Base-by-base conservation (phyloP, 2,797 vertebrate genomes). In the Hyperoplus lanceolatus region DNA sequence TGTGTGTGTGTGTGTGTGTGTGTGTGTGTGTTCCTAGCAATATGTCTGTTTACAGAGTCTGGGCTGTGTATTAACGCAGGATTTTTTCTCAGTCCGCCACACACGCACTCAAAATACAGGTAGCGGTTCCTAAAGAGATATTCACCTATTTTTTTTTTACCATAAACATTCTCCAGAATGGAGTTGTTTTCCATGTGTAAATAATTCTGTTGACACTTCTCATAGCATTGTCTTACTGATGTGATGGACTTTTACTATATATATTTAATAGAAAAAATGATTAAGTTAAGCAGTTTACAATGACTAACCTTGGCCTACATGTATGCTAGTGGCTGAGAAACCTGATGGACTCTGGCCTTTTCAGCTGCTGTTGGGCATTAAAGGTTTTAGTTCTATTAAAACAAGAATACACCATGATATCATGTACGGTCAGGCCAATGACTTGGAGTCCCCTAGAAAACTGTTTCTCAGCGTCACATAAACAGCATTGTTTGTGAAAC, bases 401-500 rank as follows among this genome's bases (percentile, higher is more conserved):
- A 36, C n/a, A 45, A 7, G 1, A 49, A 45, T n/a, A 18, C 45
- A 64, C 42, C 50, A 63, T 46, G 6, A n/a, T 38, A 39, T 65
- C 39, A 13, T 6, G 5, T 73, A 18, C 21, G 42, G 18, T 50
- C 55, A 14, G n/a, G 10, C 21, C 29, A 50, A 6, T 45, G 15
- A 82, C 38, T 29, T 41, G 50, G 49, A 59, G 46, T 70, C 67
- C 64, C 8, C 6, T 5, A 21, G 5, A 38, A 62, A 49, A 38
- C 16, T 8, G 11, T 48, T 62, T 49, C 48, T 39, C 16, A 48
- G 14, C 41, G n/a, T 53, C 55, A 59, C 59, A 79, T 21, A 75
- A 66, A 46, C 38, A 1, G 39, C 43, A 36, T 61, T 71, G 70
- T 81, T 65, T 78, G 38, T 16, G 18, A 63, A 48, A 10, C n/a